Evolutionary conservation across 2,797 vertebrate genomes (phyloP).

Genomic region (Eidolon dupreanum): DNA sequence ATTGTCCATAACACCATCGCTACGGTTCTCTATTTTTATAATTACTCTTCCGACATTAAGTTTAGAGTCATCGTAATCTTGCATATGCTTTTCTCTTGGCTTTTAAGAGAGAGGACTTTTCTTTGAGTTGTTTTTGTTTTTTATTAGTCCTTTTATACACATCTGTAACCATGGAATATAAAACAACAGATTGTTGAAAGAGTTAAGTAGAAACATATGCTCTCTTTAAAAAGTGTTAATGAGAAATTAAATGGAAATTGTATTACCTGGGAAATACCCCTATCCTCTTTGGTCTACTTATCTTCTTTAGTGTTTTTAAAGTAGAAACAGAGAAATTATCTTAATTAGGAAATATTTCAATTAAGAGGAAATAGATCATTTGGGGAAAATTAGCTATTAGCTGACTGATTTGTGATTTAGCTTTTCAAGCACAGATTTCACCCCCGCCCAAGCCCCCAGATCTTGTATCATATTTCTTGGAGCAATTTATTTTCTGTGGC

Average conservation of each 20-base stretch:
- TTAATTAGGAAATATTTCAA: constrained; percentile 73
- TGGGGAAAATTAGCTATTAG: constrained; percentile 54
- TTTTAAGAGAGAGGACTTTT: neutral
- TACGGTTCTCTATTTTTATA: neutral
- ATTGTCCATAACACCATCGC: neutral
- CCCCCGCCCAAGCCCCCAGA: neutral
- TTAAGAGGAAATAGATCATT: constrained; percentile 70
- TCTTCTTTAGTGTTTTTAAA: constrained; percentile 48
- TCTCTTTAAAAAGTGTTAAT: constrained; percentile 48
- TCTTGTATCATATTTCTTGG: neutral
- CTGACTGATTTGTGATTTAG: constrained; percentile 55
- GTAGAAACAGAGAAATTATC: constrained; percentile 61
- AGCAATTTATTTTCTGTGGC: neutral
- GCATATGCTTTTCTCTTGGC: neutral
- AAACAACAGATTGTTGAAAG: neutral
- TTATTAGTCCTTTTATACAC: neutral
- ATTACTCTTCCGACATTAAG: neutral
- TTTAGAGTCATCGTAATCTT: neutral
- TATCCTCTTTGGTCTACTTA: constrained; percentile 52
- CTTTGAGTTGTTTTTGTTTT: neutral
- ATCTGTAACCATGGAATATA: neutral
- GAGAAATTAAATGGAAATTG: constrained; percentile 42
- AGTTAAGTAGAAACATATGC: constrained; percentile 4
- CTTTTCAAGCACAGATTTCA: constrained; percentile 20
- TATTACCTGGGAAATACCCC: constrained; percentile 39